Conservation (phyloP, 1,140 invertebrate species). For the Schlechtendalia chinensis region DNA sequence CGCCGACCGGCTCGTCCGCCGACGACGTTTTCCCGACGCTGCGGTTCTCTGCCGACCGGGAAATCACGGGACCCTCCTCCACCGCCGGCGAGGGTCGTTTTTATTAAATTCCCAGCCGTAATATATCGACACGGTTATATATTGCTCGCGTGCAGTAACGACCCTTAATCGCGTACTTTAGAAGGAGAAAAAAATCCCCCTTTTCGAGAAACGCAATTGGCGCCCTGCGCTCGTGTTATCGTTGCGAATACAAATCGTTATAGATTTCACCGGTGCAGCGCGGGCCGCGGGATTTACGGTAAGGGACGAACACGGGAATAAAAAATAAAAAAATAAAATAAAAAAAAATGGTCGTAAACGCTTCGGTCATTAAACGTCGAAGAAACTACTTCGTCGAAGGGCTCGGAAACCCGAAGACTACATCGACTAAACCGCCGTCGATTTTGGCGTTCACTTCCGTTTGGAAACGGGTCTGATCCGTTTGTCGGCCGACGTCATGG, state of each 20-base stretch:
- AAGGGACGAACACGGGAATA: not conserved
- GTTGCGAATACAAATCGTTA: constrained; percentile 2
- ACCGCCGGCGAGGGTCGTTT: not conserved
- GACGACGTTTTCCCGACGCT: not conserved
- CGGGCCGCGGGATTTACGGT: not conserved
- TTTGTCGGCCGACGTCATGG: not conserved
- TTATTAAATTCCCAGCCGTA: constrained; percentile 26
- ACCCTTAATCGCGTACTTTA: constrained; percentile 20
- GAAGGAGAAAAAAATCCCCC: not conserved
- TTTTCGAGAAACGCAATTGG: not conserved
- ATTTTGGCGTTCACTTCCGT: not conserved
- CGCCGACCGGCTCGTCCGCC: not conserved
- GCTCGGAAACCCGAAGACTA: not conserved
- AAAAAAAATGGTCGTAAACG: not conserved
- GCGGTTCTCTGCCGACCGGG: not conserved
- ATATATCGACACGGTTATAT: constrained; percentile 2
- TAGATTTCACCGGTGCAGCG: not conserved
- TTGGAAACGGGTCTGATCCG: not conserved
- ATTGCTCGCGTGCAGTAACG: not conserved
- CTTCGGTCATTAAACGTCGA: not conserved
- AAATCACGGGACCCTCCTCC: not conserved
- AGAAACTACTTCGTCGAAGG: not conserved
- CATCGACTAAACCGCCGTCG: not conserved
- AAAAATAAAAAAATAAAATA: too few species aligned
- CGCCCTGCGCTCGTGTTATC: not conserved